Conservation (phyloP, 2,888 invertebrate species). For the Lissonota sp. region DNA sequence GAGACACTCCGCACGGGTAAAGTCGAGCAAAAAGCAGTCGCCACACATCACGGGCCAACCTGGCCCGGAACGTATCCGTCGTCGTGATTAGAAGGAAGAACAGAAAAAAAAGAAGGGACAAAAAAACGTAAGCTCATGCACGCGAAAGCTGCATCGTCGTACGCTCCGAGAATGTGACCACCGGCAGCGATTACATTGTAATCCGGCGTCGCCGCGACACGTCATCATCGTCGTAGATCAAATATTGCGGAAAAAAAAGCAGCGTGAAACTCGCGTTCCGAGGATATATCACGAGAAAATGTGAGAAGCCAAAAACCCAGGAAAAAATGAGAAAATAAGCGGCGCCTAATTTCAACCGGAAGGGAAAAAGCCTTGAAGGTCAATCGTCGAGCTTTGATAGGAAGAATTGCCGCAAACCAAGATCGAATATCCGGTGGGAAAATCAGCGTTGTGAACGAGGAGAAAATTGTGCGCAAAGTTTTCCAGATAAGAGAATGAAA, state of each 20-base stretch:
- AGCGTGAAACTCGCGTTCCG: not conserved
- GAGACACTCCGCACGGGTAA: conserved; percentile 25
- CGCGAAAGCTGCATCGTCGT: conserved; percentile 34
- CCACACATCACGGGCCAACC: conserved; percentile 35
- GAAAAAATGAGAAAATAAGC: not conserved
- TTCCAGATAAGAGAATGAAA: not conserved
- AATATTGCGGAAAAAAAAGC: not conserved
- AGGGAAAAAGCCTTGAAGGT: not conserved
- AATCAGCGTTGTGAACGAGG: not conserved
- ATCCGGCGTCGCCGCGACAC: conserved; percentile 40
- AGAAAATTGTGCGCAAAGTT: not conserved
- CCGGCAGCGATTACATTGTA: conserved; percentile 50
- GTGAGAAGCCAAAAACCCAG: not conserved
- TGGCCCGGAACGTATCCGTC: conserved; percentile 29
- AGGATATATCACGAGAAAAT: conserved; percentile 7
- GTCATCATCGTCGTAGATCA: not conserved
- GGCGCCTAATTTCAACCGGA: not conserved
- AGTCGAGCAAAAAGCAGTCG: conserved; percentile 25
- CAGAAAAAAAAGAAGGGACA: not conserved
- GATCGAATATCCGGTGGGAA: not conserved
- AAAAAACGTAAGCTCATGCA: conserved; percentile 22
- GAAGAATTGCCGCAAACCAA: not conserved
- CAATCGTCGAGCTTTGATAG: not conserved
- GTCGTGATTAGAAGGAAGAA: conserved; percentile 23
- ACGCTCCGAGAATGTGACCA: conserved; percentile 59